phyloP scores from a whole-genome alignment of 2,113 vertebrate genomes.

The Nesogale talazaci region DNA sequence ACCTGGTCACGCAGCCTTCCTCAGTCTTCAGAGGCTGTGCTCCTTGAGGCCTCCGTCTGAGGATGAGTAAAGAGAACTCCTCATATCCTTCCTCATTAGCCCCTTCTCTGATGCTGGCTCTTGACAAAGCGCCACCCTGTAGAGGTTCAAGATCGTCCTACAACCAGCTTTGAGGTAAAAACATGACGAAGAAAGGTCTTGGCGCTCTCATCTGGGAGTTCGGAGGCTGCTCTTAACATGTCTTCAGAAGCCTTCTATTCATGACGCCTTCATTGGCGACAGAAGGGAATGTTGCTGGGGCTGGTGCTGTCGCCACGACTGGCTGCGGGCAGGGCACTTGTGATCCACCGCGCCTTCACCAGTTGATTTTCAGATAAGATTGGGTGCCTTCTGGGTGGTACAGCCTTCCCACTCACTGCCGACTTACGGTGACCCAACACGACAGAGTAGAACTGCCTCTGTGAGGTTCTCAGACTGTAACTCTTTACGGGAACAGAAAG shows the following conservation, averaged over 20 bases:
- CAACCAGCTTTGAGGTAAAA: not conserved
- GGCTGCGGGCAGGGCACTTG: no score
- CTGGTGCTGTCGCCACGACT: not conserved
- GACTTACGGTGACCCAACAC: no score
- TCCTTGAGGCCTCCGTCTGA: not conserved
- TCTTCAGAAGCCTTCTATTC: not conserved
- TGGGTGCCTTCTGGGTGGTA: no score
- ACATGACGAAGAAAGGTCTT: not conserved
- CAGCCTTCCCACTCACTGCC: no score
- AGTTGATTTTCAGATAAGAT: no score
- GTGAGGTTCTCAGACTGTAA: no score
- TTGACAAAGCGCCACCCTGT: not conserved
- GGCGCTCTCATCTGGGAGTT: not conserved
- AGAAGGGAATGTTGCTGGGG: not conserved
- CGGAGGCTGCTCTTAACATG: not conserved
- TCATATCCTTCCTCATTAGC: not conserved
- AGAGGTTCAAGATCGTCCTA: slow-evolving; percentile 7
- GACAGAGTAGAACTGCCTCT: no score
- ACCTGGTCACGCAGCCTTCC: not conserved
- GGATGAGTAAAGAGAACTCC: not conserved
- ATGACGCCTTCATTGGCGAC: not conserved
- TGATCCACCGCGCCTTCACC: no score
- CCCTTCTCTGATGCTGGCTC: not conserved
- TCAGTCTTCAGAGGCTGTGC: not conserved
- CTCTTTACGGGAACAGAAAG: no score